These are phyloP conservation scores for Diadumene lineata DNA, from an alignment of 92 coral and sea anemone species.

Conservation along the genomic window DNA sequence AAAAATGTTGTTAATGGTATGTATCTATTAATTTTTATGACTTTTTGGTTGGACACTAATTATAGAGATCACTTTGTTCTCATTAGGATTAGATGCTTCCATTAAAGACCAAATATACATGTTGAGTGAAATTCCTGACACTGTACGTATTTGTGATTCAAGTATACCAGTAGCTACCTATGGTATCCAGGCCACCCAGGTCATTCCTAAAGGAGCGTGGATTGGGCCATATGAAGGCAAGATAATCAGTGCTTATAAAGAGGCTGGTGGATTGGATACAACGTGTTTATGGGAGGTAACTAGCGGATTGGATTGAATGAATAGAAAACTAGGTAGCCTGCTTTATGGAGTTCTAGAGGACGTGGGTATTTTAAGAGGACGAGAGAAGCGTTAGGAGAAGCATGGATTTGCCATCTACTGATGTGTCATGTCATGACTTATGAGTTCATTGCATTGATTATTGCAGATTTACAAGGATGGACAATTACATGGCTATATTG, in stretches of 20 bases:
- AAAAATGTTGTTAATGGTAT: neutral
- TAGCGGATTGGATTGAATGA: too few relatives aligned
- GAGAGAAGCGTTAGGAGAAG: too few relatives aligned
- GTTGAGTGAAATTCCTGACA: slow-evolving; percentile 21
- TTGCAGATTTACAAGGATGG: slow-evolving; percentile 63
- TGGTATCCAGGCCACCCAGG: slow-evolving; percentile 48
- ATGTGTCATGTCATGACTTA: too few relatives aligned
- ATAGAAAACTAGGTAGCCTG: neutral
- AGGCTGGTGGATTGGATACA: slow-evolving; percentile 18
- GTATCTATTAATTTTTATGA: too few relatives aligned
- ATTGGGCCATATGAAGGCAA: slow-evolving; percentile 70
- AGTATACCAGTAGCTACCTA: slow-evolving; percentile 49
- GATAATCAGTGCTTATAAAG: slow-evolving; percentile 36
- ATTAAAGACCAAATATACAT: too few relatives aligned
- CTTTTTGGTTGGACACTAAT: too few relatives aligned
- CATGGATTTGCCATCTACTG: too few relatives aligned
- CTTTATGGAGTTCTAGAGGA: too few relatives aligned
- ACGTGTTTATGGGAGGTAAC: slow-evolving; percentile 70
- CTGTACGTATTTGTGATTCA: slow-evolving; percentile 38
- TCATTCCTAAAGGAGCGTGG: slow-evolving; percentile 66
- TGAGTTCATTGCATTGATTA: too few relatives aligned
- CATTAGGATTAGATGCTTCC: too few relatives aligned
- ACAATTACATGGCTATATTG: slow-evolving; percentile 52
- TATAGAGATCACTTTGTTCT: too few relatives aligned
- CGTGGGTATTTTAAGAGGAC: too few relatives aligned